These are phyloP conservation scores for Cistogaster globosa DNA, from an alignment of 2,888 invertebrate species.

Conservation along the genomic window DNA sequence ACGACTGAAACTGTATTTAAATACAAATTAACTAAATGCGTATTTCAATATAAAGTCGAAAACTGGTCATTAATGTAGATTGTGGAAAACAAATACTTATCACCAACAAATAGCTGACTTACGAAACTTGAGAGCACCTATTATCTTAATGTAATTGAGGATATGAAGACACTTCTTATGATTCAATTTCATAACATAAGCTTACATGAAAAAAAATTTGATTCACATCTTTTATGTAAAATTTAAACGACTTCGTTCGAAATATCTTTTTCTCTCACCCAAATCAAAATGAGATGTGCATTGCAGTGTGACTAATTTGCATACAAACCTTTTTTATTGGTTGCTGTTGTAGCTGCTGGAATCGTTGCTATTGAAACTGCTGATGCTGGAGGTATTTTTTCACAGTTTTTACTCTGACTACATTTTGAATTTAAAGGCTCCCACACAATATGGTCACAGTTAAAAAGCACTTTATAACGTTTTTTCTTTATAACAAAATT, in stretches of 20 bases:
- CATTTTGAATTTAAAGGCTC: conserved; percentile 83
- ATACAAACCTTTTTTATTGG: conserved; percentile 62
- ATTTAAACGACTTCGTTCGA: background rate
- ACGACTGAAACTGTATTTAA: too few species aligned
- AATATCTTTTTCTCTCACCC: conserved; percentile 9
- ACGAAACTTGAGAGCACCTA: too few species aligned
- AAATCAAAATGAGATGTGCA: background rate
- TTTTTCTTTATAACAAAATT: conserved; percentile 86
- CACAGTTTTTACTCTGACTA: conserved; percentile 78
- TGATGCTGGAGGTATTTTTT: conserved; percentile 32
- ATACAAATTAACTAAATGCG: too few species aligned
- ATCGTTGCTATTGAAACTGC: conserved; percentile 4
- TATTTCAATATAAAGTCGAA: too few species aligned
- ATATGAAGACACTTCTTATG: too few species aligned
- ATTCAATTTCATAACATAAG: too few species aligned
- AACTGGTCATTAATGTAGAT: too few species aligned
- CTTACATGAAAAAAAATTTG: too few species aligned
- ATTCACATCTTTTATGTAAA: too few species aligned
- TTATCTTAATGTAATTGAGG: too few species aligned
- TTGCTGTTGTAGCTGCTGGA: conserved; percentile 7
- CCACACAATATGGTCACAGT: conserved; percentile 86
- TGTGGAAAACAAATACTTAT: too few species aligned
- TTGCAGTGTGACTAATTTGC: background rate
- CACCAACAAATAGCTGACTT: too few species aligned
- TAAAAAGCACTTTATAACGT: conserved; percentile 86